A percentile compares a stretch with the other conserved stretches of the same genome.
These are phyloP conservation scores for Stylophora pistillata DNA, from an alignment of 64 coral and sea anemone species.

Conservation along the genomic window DNA sequence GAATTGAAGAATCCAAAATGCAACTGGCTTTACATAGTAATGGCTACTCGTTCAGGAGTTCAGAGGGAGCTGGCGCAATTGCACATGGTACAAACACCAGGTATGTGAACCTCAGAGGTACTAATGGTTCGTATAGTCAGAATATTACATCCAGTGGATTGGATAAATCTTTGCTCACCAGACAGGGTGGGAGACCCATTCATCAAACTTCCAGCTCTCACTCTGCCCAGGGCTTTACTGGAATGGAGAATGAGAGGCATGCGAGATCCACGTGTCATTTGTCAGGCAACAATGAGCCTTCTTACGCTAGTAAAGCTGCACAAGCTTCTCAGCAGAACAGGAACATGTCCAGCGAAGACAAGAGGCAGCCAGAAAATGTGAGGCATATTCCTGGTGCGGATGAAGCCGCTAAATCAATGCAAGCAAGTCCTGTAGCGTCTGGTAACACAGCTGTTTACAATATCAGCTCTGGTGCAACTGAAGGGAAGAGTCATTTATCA, in stretches of 20 bases:
- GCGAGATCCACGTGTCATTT: too few relatives aligned
- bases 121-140: neutral
- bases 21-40: too few relatives aligned
- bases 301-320: too few relatives aligned
- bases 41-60: neutral
- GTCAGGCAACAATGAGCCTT: too few relatives aligned
- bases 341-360: too few relatives aligned
- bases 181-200: neutral
- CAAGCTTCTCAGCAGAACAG: too few relatives aligned
- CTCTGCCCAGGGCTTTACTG: neutral
- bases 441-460: neutral
- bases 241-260: neutral
- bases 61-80: neutral
- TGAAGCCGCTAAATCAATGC: too few relatives aligned
- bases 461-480: neutral
- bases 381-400: too few relatives aligned
- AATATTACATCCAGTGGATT: neutral
- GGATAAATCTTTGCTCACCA: neutral
- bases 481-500: neutral
- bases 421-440: too few relatives aligned
- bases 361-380: too few relatives aligned
- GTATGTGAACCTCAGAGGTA: neutral
- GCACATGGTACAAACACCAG: neutral
- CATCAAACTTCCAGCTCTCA: neutral
- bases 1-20: neutral